Percentiles rank a stretch among this genome's conserved stretches.
Conservation (phyloP, 2,888 invertebrate species). For the Metallyticus violacea region DNA sequence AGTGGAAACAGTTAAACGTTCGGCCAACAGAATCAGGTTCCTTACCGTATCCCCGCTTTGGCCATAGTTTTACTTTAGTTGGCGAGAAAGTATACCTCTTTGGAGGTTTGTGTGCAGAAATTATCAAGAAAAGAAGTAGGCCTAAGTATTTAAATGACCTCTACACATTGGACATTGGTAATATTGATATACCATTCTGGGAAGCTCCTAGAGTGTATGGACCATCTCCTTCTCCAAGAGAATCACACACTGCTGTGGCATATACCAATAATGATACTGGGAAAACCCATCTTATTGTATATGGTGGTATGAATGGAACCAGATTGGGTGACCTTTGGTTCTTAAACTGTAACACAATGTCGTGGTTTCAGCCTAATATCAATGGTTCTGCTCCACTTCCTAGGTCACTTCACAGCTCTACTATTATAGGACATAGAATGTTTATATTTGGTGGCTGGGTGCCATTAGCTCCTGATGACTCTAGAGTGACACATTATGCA, state of each 20-base stretch:
- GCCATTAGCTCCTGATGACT: constrained; percentile 87
- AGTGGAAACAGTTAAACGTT: constrained; percentile 93
- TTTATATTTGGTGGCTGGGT: constrained; percentile 99
- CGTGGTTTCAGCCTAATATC: constrained; percentile 87
- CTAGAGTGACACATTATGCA: constrained; percentile 87
- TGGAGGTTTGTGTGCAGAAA: constrained; percentile 71
- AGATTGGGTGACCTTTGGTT: neutral
- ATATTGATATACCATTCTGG: neutral
- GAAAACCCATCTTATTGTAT: neutral
- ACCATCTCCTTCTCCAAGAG: neutral
- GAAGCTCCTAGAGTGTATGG: neutral
- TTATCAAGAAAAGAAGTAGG: neutral
- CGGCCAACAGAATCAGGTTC: constrained; percentile 79
- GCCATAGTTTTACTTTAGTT: constrained; percentile 95
- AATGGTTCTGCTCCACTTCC: constrained; percentile 87
- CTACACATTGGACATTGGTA: neutral
- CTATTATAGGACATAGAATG: constrained; percentile 92
- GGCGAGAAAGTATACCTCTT: constrained; percentile 94
- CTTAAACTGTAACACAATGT: constrained; percentile 61
- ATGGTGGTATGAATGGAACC: neutral
- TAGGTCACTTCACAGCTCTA: constrained; percentile 93
- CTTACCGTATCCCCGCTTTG: constrained; percentile 90
- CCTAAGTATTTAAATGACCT: neutral
- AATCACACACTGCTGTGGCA: neutral
- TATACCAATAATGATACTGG: neutral